A percentile compares a stretch with the other conserved stretches of the same genome.
Conservation (phyloP, 1,140 invertebrate species). For the Drosophila athabasca region DNA sequence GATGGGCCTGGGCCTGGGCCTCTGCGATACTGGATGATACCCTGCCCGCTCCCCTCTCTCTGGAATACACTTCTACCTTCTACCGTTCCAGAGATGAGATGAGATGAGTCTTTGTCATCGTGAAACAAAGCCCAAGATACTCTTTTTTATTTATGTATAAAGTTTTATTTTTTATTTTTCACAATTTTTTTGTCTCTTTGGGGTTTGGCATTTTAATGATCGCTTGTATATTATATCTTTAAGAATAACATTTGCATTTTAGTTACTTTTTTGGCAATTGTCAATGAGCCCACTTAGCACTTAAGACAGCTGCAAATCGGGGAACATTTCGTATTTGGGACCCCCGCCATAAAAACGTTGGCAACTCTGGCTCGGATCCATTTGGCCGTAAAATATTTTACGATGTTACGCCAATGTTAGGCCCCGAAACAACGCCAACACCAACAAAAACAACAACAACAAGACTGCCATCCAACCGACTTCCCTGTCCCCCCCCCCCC, state of each 20-base stretch:
- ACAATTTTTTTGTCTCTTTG: conserved; percentile 5
- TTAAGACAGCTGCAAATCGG: conserved; percentile 46
- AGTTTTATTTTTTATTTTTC: conserved; percentile 37
- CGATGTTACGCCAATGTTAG: conserved; percentile 77
- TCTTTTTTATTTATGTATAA: conserved; percentile 48
- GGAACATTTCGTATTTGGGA: conserved; percentile 29
- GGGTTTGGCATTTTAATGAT: conserved; percentile 33
- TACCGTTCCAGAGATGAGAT: conserved; percentile 6
- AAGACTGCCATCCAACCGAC: background rate
- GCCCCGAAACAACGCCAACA: conserved; percentile 33
- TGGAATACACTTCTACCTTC: background rate
- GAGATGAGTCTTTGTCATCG: conserved; percentile 37
- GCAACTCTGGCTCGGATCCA: conserved; percentile 55
- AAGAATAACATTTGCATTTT: conserved; percentile 50
- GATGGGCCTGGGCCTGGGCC: background rate
- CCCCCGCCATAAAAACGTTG: conserved; percentile 64
- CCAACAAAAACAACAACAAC: conserved; percentile 13
- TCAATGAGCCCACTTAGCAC: conserved; percentile 49
- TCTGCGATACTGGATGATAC: conserved; percentile 40
- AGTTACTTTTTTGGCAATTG: conserved; percentile 58
- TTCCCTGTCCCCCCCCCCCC: too few relatives aligned
- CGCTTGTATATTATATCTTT: conserved; percentile 46
- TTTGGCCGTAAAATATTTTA: conserved; percentile 80
- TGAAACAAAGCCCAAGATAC: too few relatives aligned
- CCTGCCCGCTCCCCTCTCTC: background rate